Percentiles rank a stretch among this genome's conserved stretches.
Evolutionary conservation across 2,888 invertebrate species (phyloP).

Genomic region (Sycophila texana): DNA sequence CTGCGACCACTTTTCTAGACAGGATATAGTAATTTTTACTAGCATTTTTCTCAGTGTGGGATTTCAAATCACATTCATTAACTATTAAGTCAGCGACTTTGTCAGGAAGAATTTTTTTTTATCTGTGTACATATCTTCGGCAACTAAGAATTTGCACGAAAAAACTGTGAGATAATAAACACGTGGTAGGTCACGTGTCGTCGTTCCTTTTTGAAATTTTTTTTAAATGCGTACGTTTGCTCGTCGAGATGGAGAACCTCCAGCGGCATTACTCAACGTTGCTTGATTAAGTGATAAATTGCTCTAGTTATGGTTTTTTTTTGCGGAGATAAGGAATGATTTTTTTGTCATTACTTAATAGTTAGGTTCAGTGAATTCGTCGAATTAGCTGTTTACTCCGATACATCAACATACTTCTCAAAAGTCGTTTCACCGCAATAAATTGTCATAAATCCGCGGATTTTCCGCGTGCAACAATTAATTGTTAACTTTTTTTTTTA

Average conservation of each 20-base stretch:
- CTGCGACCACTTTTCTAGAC: too few relatives aligned
- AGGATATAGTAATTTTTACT: too few relatives aligned
- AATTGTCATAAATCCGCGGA: neutral
- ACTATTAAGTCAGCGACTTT: too few relatives aligned
- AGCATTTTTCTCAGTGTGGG: too few relatives aligned
- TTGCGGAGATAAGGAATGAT: conserved; percentile 24
- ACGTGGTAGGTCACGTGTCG: conserved; percentile 30
- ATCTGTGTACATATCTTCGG: too few relatives aligned
- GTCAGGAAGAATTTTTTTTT: too few relatives aligned
- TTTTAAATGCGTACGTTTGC: neutral
- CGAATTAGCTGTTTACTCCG: conserved; percentile 4
- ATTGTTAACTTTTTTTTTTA: too few relatives aligned
- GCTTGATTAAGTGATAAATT: conserved; percentile 38
- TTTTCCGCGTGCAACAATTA: neutral
- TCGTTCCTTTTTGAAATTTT: conserved; percentile 1
- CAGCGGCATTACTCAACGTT: conserved; percentile 25
- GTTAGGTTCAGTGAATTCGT: conserved; percentile 37
- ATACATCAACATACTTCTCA: conserved; percentile 3
- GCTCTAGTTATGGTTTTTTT: conserved; percentile 11
- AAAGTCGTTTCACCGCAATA: neutral
- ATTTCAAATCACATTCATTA: too few relatives aligned
- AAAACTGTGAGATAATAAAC: conserved; percentile 1
- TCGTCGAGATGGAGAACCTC: conserved; percentile 5
- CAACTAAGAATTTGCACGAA: conserved; percentile 1
- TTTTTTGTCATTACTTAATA: conserved; percentile 40